Percentiles rank a stretch among this genome's conserved stretches.
These are phyloP conservation scores for Hozukius guyotensis DNA, from an alignment of 2,797 vertebrate species.

Conservation along the genomic window DNA sequence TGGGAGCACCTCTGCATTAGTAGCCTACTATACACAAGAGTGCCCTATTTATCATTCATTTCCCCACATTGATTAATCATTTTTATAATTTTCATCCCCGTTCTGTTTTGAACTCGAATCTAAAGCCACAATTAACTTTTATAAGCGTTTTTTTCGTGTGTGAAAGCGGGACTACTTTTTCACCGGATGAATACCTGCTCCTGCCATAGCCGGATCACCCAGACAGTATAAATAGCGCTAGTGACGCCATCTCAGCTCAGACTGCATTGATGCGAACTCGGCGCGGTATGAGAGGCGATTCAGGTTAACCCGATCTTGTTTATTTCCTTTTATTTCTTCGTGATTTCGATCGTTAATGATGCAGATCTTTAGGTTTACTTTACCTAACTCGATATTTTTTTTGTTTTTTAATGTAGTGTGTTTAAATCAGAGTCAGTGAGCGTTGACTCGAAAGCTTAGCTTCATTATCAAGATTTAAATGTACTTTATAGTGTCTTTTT, in stretches of 20 bases:
- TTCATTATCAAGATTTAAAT: neutral
- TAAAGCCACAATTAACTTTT: neutral
- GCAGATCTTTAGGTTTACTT: fast-evolving
- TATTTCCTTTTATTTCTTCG: fast-evolving
- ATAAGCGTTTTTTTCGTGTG: neutral
- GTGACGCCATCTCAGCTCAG: neutral
- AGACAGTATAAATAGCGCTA: conserved; percentile 43
- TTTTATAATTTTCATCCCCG: neutral
- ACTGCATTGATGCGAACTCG: neutral
- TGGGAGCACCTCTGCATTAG: neutral
- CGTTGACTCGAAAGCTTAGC: neutral
- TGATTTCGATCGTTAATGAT: fast-evolving
- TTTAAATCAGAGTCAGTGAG: neutral
- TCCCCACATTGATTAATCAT: fast-evolving
- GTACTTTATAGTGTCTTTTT: fast-evolving
- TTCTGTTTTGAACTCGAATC: fast-evolving
- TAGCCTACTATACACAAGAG: fast-evolving
- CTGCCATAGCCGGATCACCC: neutral
- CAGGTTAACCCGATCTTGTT: conserved; percentile 20
- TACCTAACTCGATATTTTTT: neutral
- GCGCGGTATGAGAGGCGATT: fast-evolving
- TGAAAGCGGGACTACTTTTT: conserved; percentile 55
- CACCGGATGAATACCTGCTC: conserved; percentile 60
- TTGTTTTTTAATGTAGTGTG: fast-evolving
- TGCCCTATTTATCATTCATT: neutral